These are phyloP conservation scores for Zingel zingel DNA, from an alignment of 2,113 vertebrate species.

Conservation along the genomic window DNA sequence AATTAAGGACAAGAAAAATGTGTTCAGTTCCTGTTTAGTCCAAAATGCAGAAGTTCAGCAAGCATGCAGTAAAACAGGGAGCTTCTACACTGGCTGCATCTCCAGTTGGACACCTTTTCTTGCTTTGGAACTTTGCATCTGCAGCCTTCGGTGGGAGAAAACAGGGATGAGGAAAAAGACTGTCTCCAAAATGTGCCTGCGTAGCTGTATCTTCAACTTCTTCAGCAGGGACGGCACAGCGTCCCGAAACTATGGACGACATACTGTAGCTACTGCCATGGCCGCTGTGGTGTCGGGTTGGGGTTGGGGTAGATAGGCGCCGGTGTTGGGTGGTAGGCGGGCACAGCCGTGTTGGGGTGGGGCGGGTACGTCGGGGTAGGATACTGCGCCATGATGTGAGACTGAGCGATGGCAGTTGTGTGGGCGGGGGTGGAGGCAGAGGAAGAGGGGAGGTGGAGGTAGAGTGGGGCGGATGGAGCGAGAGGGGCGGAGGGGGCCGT, in stretches of 20 bases:
- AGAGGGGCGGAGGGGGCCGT: slow-evolving; percentile 74
- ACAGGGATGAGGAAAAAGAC: slow-evolving; percentile 9
- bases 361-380: slow-evolving; percentile 72
- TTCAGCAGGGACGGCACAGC: not conserved
- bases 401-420: slow-evolving; percentile 38
- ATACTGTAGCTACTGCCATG: slow-evolving; percentile 71
- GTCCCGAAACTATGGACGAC: not conserved
- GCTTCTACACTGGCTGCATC: slow-evolving; percentile 14
- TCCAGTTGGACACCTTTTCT: slow-evolving; percentile 2
- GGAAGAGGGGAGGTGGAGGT: slow-evolving; percentile 73
- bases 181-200: not conserved
- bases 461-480: slow-evolving; percentile 71
- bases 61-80: slow-evolving; percentile 43
- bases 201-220: not conserved
- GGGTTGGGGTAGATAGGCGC: slow-evolving; percentile 78
- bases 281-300: slow-evolving; percentile 72
- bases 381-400: slow-evolving; percentile 63
- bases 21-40: slow-evolving; percentile 19
- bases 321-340: slow-evolving; percentile 67
- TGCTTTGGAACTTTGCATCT: slow-evolving; percentile 12
- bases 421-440: slow-evolving; percentile 48
- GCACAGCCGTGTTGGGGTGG: slow-evolving; percentile 58
- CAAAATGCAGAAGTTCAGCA: slow-evolving; percentile 32
- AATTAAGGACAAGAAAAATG: not conserved
- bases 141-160: slow-evolving; percentile 27